Percentiles rank a stretch among this genome's conserved stretches.
Evolutionary conservation across 2,113 vertebrate genomes (phyloP).

Genomic region (Erpornis zantholeuca): DNA sequence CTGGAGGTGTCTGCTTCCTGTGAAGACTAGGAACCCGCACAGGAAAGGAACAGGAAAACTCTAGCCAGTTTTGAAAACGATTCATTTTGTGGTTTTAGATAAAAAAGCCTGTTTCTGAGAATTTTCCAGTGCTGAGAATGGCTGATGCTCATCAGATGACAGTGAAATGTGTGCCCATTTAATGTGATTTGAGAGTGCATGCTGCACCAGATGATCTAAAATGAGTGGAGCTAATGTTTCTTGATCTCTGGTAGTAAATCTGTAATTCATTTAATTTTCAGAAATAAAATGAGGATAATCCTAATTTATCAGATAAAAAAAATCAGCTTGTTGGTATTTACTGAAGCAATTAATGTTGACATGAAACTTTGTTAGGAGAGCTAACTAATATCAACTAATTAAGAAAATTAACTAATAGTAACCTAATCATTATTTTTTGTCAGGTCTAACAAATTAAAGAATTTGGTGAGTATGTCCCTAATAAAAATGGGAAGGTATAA

Average conservation of each 20-base stretch:
- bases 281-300: background rate
- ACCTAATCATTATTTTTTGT: background rate
- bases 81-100: background rate
- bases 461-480: background rate
- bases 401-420: background rate
- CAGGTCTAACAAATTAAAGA: background rate
- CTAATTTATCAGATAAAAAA: background rate
- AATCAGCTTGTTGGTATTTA: background rate
- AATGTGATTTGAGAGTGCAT: background rate
- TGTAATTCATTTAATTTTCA: background rate
- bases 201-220: background rate
- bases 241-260: background rate
- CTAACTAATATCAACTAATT: background rate
- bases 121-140: background rate
- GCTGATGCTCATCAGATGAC: background rate
- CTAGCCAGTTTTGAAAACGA: background rate
- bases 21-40: background rate
- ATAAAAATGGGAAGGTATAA: background rate
- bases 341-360: background rate
- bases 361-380: background rate
- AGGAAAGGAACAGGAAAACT: background rate
- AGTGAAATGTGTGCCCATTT: background rate
- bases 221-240: background rate
- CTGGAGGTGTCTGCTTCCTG: background rate
- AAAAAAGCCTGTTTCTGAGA: background rate